These are phyloP conservation scores for Oxystoma pomonae DNA, from an alignment of 2,888 invertebrate genomes.

Conservation along the genomic window DNA sequence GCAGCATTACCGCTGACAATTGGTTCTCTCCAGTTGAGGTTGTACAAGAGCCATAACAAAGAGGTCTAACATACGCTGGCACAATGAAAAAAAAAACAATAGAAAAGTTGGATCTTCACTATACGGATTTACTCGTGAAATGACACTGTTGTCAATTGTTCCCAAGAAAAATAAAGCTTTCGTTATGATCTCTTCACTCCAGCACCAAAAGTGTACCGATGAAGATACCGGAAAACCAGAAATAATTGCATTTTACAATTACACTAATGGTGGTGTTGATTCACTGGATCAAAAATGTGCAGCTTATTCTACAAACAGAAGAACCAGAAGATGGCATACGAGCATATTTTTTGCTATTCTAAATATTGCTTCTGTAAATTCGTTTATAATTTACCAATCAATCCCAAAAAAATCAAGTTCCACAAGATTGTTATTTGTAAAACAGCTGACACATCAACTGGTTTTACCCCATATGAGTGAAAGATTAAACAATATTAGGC, in stretches of 20 bases:
- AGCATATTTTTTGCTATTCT: constrained; percentile 5
- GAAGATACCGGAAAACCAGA: no score
- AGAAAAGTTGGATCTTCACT: constrained; percentile 7
- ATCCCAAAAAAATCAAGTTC: not conserved
- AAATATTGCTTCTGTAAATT: not conserved
- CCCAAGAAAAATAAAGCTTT: constrained; percentile 15
- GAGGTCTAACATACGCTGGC: constrained; percentile 14
- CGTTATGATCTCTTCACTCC: constrained; percentile 14
- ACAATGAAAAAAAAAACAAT: constrained; percentile 10
- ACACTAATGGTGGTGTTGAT: constrained; percentile 19
- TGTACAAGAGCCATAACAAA: constrained; percentile 10
- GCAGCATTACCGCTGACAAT: constrained; percentile 12
- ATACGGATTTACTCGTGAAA: constrained; percentile 17
- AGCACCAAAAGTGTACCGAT: constrained; percentile 12
- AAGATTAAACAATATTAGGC: not conserved
- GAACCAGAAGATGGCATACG: constrained; percentile 12
- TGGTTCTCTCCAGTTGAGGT: constrained; percentile 16
- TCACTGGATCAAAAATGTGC: constrained; percentile 16
- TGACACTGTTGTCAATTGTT: constrained; percentile 11
- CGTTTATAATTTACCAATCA: not conserved
- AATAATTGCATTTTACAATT: constrained; percentile 19
- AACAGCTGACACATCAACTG: not conserved
- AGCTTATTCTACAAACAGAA: constrained; percentile 8
- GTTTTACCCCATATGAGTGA: not conserved
- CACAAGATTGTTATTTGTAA: not conserved